Conservation (phyloP, 2,797 vertebrate genomes). For the Australoheros facetus region DNA sequence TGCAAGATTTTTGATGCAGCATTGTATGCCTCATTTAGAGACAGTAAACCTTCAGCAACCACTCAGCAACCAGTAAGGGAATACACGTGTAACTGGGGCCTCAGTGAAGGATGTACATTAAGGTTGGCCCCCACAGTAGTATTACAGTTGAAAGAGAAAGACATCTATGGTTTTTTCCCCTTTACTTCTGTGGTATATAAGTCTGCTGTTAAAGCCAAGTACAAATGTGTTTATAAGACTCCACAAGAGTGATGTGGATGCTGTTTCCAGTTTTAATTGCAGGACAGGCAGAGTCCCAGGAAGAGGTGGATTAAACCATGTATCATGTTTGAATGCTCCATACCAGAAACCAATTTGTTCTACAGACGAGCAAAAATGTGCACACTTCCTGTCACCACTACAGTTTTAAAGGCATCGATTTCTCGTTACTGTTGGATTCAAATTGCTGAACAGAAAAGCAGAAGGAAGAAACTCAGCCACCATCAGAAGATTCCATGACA, state of each 20-base stretch:
- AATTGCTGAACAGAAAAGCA: slow-evolving; percentile 58
- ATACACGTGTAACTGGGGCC: too few species aligned
- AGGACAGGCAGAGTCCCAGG: background rate
- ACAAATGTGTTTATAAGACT: background rate
- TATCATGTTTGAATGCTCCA: background rate
- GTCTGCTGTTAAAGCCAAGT: background rate
- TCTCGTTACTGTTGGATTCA: background rate
- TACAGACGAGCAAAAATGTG: background rate
- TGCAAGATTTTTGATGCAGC: background rate
- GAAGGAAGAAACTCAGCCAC: slow-evolving; percentile 75
- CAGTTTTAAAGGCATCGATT: background rate
- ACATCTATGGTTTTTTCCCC: background rate
- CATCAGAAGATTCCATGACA: slow-evolving; percentile 63
- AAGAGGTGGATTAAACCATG: background rate
- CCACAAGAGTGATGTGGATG: background rate
- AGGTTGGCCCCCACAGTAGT: background rate
- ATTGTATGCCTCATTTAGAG: background rate
- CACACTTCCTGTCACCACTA: background rate
- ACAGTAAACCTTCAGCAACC: background rate
- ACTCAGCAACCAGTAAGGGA: background rate
- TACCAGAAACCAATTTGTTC: background rate
- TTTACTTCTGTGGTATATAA: background rate
- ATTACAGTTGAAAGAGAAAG: background rate
- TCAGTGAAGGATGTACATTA: too few species aligned
- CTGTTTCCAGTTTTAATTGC: too few species aligned